phyloP scores from a whole-genome alignment of 2,797 vertebrate genomes.

The Iguana delicatissima region DNA sequence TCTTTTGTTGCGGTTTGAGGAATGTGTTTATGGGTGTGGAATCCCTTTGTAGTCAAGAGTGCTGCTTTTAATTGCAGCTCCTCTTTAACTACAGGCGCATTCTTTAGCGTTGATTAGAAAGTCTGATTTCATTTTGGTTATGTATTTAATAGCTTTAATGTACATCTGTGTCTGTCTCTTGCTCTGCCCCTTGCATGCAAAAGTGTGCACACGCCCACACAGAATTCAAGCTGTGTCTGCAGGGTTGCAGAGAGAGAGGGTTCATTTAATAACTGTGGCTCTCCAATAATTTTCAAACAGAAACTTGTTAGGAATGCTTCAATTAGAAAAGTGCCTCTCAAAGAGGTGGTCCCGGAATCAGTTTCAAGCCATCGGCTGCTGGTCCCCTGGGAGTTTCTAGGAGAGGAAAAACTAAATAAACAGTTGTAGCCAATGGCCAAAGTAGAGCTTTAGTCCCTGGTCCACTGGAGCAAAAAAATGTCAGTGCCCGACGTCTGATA shows the following conservation, averaged over 20 bases:
- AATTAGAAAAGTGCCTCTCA: too few species aligned
- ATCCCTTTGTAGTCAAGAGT: background rate
- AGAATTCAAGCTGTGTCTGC: background rate
- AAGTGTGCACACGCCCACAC: background rate
- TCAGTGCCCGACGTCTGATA: too few species aligned
- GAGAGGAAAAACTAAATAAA: too few species aligned
- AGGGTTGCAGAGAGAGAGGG: background rate
- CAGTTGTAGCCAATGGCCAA: too few species aligned
- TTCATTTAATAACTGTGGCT: background rate
- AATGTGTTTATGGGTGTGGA: background rate
- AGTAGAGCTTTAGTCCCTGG: too few species aligned
- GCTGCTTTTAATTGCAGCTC: background rate
- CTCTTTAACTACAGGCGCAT: background rate
- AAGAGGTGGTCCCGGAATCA: too few species aligned
- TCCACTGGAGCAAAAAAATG: too few species aligned
- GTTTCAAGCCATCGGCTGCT: too few species aligned
- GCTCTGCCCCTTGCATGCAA: background rate
- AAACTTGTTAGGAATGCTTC: background rate
- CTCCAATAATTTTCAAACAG: background rate
- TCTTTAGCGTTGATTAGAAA: constrained; percentile 16
- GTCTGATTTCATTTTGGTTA: constrained; percentile 12
- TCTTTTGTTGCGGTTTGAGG: background rate
- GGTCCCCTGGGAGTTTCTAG: too few species aligned
- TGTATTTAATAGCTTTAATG: constrained; percentile 16
- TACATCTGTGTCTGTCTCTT: background rate